phyloP scores from a whole-genome alignment of 2,113 vertebrate genomes.

The Paramisgurnus dabryanus region DNA sequence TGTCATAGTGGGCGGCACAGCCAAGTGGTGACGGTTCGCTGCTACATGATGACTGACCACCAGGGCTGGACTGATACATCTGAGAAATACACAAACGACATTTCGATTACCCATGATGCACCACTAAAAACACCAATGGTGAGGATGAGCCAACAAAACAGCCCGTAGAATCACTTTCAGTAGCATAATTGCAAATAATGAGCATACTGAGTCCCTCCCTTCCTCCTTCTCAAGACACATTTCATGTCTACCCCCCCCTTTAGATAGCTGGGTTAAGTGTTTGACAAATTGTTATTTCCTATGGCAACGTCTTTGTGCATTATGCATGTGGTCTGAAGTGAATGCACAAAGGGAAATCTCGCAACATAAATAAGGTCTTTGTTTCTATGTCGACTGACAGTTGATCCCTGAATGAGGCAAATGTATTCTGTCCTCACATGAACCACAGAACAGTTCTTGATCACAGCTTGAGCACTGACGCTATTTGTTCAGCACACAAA shows the following conservation, averaged over 20 bases:
- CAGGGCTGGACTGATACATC: conserved; percentile 98
- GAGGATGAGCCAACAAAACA: background rate
- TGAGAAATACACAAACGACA: conserved; percentile 52
- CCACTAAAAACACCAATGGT: background rate
- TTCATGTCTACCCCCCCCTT: background rate
- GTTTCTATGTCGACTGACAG: conserved; percentile 18
- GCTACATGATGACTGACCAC: conserved; percentile 97
- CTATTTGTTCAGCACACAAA: conserved; percentile 57
- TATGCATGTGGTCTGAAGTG: conserved; percentile 37
- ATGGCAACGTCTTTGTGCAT: conserved; percentile 41
- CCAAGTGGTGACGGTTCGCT: conserved; percentile 91
- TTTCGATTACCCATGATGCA: background rate
- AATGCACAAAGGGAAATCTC: conserved; percentile 43
- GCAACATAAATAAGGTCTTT: conserved; percentile 38
- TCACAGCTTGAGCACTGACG: conserved; percentile 65
- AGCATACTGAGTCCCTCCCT: conserved; percentile 38
- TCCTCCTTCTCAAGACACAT: background rate
- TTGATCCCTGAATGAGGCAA: conserved; percentile 34
- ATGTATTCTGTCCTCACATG: conserved; percentile 57
- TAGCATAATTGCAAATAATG: conserved; percentile 69
- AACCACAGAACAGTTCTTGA: conserved; percentile 62
- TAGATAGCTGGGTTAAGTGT: conserved; percentile 42
- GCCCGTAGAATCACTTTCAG: background rate
- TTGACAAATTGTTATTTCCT: conserved; percentile 51
- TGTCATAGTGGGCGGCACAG: conserved; percentile 89